Conservation (phyloP, 1,140 invertebrate genomes). For the Drosophila arawakana region DNA sequence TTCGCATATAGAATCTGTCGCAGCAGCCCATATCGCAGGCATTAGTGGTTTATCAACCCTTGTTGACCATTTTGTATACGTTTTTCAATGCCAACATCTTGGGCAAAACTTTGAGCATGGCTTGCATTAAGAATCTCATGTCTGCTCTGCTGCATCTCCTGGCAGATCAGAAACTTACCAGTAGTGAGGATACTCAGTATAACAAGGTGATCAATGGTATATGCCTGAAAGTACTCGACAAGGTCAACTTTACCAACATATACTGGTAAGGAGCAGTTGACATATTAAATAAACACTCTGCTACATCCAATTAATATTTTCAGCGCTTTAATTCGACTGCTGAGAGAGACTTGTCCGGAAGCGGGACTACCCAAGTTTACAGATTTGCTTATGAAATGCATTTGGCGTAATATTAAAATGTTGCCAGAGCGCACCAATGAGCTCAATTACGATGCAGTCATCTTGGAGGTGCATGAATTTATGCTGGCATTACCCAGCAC, state of each 20-base stretch:
- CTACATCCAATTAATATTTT: slow-evolving; percentile 21
- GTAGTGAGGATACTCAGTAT: slow-evolving; percentile 79
- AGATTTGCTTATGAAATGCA: slow-evolving; percentile 94
- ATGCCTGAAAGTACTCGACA: slow-evolving; percentile 81
- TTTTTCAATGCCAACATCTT: slow-evolving; percentile 94
- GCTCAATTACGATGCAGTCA: slow-evolving; percentile 90
- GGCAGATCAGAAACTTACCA: slow-evolving; percentile 80
- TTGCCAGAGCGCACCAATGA: slow-evolving; percentile 90
- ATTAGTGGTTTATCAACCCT: slow-evolving; percentile 93
- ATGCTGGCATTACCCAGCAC: slow-evolving; percentile 90
- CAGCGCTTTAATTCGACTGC: slow-evolving; percentile 90
- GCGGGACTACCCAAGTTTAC: slow-evolving; percentile 88
- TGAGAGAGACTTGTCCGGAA: slow-evolving; percentile 90
- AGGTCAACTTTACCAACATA: slow-evolving; percentile 82
- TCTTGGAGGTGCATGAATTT: slow-evolving; percentile 91
- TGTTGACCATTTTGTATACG: slow-evolving; percentile 93
- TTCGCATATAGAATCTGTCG: slow-evolving; percentile 85
- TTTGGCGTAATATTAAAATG: slow-evolving; percentile 92
- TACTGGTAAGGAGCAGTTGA: slow-evolving; percentile 66
- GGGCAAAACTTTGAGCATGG: slow-evolving; percentile 78
- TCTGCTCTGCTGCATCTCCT: slow-evolving; percentile 76
- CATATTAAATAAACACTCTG: background rate
- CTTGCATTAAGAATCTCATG: slow-evolving; percentile 83
- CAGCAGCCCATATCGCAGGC: slow-evolving; percentile 92
- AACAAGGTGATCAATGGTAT: slow-evolving; percentile 84